phyloP scores from a whole-genome alignment of 1,140 invertebrate genomes.

The Diabrotica undecimpunctata region DNA sequence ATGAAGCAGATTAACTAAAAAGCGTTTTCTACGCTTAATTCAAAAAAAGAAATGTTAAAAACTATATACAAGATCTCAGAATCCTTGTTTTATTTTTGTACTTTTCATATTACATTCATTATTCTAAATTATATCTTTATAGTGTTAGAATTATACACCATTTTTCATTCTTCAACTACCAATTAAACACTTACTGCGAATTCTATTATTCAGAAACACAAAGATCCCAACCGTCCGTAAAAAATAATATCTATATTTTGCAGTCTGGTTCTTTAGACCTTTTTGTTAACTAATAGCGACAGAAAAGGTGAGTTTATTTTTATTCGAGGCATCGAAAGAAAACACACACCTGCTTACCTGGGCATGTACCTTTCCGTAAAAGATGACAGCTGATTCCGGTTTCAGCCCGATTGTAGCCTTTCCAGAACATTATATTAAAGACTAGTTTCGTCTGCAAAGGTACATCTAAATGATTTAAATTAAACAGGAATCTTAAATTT shows the following conservation, averaged over 20 bases:
- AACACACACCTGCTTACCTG: not conserved
- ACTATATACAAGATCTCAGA: too few species aligned
- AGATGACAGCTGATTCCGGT: not conserved
- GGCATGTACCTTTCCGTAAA: not conserved
- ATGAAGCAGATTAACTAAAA: too few species aligned
- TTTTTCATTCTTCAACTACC: not conserved
- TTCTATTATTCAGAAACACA: not conserved
- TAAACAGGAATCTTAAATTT: conserved; percentile 1
- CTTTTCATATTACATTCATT: too few species aligned
- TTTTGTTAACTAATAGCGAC: conserved; percentile 2
- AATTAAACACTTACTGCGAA: not conserved
- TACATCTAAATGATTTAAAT: not conserved
- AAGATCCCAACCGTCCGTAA: not conserved
- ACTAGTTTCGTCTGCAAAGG: not conserved
- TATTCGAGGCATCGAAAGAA: not conserved
- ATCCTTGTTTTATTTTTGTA: too few species aligned
- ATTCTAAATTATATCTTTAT: too few species aligned
- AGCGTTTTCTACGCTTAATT: too few species aligned
- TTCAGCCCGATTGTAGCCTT: not conserved
- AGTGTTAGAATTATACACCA: not conserved
- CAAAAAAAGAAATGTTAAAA: too few species aligned
- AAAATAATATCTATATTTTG: conserved; percentile 3
- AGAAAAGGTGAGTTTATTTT: conserved; percentile 1
- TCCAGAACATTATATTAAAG: not conserved
- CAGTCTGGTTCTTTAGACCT: not conserved